Base-by-base conservation (phyloP, 1,140 invertebrate species). In the Pinna nobilis region DNA sequence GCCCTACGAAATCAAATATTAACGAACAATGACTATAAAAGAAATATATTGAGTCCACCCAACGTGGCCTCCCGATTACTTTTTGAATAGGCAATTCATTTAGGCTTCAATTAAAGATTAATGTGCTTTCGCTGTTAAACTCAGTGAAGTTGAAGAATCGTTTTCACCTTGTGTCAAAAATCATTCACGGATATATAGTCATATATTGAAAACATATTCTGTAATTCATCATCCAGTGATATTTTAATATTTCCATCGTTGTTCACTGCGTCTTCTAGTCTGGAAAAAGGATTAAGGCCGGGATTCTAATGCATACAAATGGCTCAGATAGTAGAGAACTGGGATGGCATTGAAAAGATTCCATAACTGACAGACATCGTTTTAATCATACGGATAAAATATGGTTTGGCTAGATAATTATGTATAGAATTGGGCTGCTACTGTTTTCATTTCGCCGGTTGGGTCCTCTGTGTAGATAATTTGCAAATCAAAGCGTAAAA, bases 101-200 rank as follows among this genome's bases (percentile, higher is more conserved):
- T 74, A 69, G 60, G 50, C 72, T 74, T 68, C 72, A 74, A 74
- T 74, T 74, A 74, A 63, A 68, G 47, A 74, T 74, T 74, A 74
- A 74, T 74, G 72, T 61, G 59, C 57, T 74, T 74, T 74, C 41
- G 59, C 65, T 74, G 72, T 74, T 30, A 57, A 69, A 74, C 47
- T 67, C 72, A 74, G 44, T 69, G 47, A 74, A 51, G 72, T 63
- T 55, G 65, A 53, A 74, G 60, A 64, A 59, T n/a, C 50, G 59
- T 63, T 55, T 63, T 67, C 60, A 60, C 39, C 57, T 53, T 74
- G 59, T 74, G 59, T 68, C 65, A 63, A 74, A 74, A 63, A 47
- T 69, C 66, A 63, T 74, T 74, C 72, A 74, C 72, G 72, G 72
- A 74, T 63, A 68, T 69, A 63, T 74, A 74, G 66, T 55, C 65